Evolutionary conservation across 2,113 vertebrate species (phyloP).

Genomic region (Hoplias malabaricus): DNA sequence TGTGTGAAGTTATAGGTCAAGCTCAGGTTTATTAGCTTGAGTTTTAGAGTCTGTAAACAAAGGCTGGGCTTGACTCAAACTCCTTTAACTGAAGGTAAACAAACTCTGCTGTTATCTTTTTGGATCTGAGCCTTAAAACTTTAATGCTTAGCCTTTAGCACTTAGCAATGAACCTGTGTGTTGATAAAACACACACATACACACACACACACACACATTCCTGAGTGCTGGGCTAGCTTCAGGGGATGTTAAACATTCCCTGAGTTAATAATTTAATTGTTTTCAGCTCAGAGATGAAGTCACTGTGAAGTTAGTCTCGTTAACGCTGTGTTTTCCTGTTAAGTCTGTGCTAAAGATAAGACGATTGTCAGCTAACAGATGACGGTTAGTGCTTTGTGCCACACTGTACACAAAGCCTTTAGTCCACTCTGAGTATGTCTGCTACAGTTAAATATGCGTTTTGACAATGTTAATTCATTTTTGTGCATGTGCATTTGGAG

Average conservation of each 20-base stretch:
- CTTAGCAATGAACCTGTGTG: not conserved
- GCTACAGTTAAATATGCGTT: no score
- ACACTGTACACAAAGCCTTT: not conserved
- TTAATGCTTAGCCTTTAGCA: not conserved
- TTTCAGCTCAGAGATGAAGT: constrained; percentile 52
- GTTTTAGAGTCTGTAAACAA: not conserved
- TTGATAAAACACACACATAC: constrained; percentile 13
- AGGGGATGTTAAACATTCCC: constrained; percentile 64
- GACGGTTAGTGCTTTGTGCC: not conserved
- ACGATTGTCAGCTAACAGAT: not conserved
- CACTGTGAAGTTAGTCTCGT: constrained; percentile 53
- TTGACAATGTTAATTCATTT: no score
- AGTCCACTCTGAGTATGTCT: no score
- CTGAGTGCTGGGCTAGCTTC: not conserved
- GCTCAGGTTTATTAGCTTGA: not conserved
- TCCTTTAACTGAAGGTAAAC: not conserved
- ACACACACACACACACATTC: constrained; percentile 47
- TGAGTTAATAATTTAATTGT: constrained; percentile 70
- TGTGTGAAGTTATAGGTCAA: not conserved
- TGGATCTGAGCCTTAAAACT: not conserved
- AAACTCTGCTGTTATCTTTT: constrained; percentile 29
- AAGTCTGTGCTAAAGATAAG: constrained; percentile 9
- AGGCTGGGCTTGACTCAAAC: not conserved
- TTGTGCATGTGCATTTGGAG: no score
- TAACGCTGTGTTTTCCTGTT: not conserved